A percentile compares a stretch with the other conserved stretches of the same genome.
phyloP scores from a whole-genome alignment of 2,888 invertebrate genomes.

The Clunio marinus region DNA sequence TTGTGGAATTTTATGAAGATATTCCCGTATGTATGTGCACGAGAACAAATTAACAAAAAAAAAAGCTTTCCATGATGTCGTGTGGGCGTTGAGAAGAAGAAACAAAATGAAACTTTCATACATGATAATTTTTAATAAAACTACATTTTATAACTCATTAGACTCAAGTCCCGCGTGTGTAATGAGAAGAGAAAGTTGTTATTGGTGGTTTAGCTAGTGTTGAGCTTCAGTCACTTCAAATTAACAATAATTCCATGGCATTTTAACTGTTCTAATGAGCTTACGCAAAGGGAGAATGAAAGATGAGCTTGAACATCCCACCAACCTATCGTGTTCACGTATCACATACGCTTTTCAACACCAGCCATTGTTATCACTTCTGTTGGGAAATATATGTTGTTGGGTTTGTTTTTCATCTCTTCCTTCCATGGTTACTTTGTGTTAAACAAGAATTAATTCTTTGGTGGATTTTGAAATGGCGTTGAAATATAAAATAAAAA shows the following conservation, averaged over 20 bases:
- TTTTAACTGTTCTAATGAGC: slow-evolving; percentile 6
- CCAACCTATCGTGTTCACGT: not conserved
- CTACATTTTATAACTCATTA: slow-evolving; percentile 9
- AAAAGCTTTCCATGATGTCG: not conserved
- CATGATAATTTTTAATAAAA: slow-evolving; percentile 18
- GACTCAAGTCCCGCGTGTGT: not conserved
- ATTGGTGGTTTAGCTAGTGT: no score
- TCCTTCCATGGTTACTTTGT: not conserved
- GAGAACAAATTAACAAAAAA: not conserved
- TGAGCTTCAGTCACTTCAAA: not conserved
- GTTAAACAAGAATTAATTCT: slow-evolving; percentile 10
- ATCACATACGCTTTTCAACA: not conserved
- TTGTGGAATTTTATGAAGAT: not conserved
- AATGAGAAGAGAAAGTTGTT: not conserved
- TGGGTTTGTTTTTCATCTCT: not conserved
- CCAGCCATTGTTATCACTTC: not conserved
- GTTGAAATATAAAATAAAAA: not conserved
- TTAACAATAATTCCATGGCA: not conserved
- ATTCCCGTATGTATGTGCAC: not conserved
- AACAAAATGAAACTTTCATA: not conserved
- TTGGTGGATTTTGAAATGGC: not conserved
- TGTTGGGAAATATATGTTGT: no score
- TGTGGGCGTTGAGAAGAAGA: not conserved
- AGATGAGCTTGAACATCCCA: not conserved
- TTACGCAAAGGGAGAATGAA: slow-evolving; percentile 7